Conservation (phyloP, 1,140 invertebrate species). For the Leptinotarsa undecemlineata region DNA sequence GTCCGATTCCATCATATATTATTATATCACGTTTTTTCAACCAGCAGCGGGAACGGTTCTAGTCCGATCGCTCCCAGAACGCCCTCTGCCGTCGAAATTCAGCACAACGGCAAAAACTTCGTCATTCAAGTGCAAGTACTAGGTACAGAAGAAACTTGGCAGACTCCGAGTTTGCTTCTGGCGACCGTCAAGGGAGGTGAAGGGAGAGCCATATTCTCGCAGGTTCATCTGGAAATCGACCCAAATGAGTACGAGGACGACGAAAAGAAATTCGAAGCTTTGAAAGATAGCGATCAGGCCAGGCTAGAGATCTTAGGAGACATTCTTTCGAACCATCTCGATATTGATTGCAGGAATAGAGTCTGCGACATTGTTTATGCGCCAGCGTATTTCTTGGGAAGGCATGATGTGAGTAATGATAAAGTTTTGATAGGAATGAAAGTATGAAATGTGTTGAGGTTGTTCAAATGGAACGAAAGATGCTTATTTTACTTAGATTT, state of each 20-base stretch:
- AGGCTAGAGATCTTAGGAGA: slow-evolving; percentile 79
- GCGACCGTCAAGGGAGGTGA: slow-evolving; percentile 65
- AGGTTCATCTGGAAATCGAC: slow-evolving; percentile 70
- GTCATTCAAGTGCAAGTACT: slow-evolving; percentile 74
- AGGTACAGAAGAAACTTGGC: slow-evolving; percentile 82
- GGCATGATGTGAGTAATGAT: slow-evolving; percentile 67
- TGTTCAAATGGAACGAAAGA: too few species aligned
- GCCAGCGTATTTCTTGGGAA: slow-evolving; percentile 75
- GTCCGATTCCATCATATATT: background rate
- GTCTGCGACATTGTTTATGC: slow-evolving; percentile 59
- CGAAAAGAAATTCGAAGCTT: slow-evolving; percentile 64
- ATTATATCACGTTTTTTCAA: background rate
- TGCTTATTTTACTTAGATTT: too few species aligned
- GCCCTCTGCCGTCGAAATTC: slow-evolving; percentile 63
- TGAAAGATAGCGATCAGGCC: slow-evolving; percentile 66
- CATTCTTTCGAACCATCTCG: slow-evolving; percentile 70
- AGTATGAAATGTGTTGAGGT: too few species aligned
- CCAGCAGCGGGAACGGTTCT: slow-evolving; percentile 48
- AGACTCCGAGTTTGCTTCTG: slow-evolving; percentile 78
- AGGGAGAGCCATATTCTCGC: slow-evolving; percentile 72
- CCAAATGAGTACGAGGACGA: slow-evolving; percentile 67
- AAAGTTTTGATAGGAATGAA: too few species aligned
- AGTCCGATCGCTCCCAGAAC: slow-evolving; percentile 57
- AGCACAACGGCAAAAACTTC: slow-evolving; percentile 69
- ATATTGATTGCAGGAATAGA: slow-evolving; percentile 65